These are phyloP conservation scores for Gymnorhina tibicen DNA, from an alignment of 2,113 vertebrate genomes.

Conservation along the genomic window DNA sequence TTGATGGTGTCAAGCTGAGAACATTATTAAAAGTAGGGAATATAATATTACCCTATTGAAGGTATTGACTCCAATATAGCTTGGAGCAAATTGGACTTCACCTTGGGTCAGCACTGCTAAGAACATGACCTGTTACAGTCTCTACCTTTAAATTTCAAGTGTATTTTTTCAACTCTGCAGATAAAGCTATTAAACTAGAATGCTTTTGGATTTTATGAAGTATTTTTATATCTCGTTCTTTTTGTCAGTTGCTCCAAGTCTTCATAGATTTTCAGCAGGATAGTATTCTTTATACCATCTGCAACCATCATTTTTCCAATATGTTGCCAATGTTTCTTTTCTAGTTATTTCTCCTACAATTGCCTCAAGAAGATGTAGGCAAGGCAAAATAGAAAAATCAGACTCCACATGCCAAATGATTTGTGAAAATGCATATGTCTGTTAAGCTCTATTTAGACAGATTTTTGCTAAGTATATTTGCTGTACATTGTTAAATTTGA, in stretches of 20 bases:
- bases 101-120: background rate
- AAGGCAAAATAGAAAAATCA: background rate
- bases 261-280: constrained; percentile 3
- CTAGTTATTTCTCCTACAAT: background rate
- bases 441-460: background rate
- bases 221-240: background rate
- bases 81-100: background rate
- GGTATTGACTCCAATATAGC: background rate
- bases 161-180: background rate
- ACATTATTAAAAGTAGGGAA: background rate
- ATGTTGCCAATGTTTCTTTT: background rate
- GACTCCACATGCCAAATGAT: background rate
- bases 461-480: background rate
- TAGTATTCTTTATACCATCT: background rate
- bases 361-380: background rate
- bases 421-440: background rate
- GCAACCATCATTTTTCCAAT: background rate
- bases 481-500: background rate
- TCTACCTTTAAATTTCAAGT: background rate
- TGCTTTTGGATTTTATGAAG: background rate
- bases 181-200: background rate
- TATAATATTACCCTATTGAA: background rate
- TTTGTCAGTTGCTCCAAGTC: background rate
- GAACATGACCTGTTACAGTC: background rate
- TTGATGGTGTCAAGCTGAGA: background rate